A percentile compares a stretch with the other conserved stretches of the same genome.
Evolutionary conservation across 1,140 invertebrate genomes (phyloP).

Genomic region (Streblospio benedicti): DNA sequence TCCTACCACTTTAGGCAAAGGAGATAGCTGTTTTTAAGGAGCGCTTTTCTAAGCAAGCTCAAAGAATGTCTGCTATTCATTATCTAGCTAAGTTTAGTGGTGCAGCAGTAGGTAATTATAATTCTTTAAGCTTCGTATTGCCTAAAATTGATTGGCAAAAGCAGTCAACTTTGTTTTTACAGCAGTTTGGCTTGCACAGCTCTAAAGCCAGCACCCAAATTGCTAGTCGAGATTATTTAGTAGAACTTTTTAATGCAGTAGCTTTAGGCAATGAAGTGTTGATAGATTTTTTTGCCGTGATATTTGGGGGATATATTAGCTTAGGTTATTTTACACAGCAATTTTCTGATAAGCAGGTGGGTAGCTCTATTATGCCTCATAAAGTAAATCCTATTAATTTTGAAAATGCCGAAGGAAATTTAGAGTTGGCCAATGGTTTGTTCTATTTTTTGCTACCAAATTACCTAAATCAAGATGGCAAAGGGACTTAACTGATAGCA

Average conservation of each 20-base stretch:
- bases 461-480: background rate
- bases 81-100: background rate
- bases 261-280: background rate
- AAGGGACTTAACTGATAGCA: background rate
- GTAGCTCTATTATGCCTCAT: background rate
- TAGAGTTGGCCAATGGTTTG: background rate
- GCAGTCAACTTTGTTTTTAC: background rate
- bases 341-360: background rate
- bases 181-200: background rate
- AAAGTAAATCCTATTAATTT: slow-evolving; percentile 1
- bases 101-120: background rate
- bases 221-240: background rate
- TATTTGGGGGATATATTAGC: background rate
- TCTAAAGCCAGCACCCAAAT: background rate
- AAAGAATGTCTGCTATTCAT: background rate
- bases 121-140: background rate
- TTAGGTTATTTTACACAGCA: background rate
- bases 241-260: background rate
- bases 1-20: background rate
- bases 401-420: slow-evolving; percentile 4
- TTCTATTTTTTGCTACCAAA: slow-evolving; percentile 1
- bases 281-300: background rate
- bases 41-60: background rate
- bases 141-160: background rate
- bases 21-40: background rate